Percentiles rank a stretch among this genome's conserved stretches.
These are phyloP conservation scores for Idris sp. DNA, from an alignment of 1,140 invertebrate genomes.

Conservation along the genomic window DNA sequence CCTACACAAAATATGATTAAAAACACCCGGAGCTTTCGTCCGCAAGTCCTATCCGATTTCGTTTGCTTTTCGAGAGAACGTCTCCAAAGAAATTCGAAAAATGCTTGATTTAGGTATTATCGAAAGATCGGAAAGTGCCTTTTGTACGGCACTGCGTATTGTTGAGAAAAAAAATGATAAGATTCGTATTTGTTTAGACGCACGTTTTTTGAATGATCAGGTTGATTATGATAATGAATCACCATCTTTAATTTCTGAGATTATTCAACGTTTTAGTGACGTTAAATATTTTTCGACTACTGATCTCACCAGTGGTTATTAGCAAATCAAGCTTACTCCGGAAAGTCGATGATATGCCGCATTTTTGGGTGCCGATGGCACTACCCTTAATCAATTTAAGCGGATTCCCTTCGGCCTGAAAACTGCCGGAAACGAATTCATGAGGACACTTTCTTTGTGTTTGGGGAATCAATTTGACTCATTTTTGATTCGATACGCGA, in stretches of 20 bases:
- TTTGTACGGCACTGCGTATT: slow-evolving; percentile 37
- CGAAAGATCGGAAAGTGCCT: slow-evolving; percentile 34
- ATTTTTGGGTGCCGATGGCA: neutral
- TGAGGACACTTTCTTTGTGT: no score
- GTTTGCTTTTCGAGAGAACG: slow-evolving; percentile 3
- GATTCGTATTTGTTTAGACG: neutral
- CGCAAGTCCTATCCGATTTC: slow-evolving; percentile 48
- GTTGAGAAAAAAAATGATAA: neutral
- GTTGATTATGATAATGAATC: neutral
- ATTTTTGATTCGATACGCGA: no score
- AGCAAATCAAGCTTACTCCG: neutral
- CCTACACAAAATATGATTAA: no score
- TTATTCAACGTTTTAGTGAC: neutral
- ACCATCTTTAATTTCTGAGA: neutral
- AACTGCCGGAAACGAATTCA: no score
- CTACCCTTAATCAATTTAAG: no score
- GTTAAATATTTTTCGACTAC: neutral
- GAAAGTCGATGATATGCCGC: neutral
- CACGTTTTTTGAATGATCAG: neutral
- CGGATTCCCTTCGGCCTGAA: no score
- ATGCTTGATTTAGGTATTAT: slow-evolving; percentile 46
- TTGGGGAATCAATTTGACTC: no score
- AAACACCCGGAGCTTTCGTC: no score
- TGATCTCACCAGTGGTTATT: neutral
- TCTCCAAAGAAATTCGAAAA: slow-evolving; percentile 23